Conservation (phyloP, 2,797 vertebrate species). For the Sphaeramia orbicularis region DNA sequence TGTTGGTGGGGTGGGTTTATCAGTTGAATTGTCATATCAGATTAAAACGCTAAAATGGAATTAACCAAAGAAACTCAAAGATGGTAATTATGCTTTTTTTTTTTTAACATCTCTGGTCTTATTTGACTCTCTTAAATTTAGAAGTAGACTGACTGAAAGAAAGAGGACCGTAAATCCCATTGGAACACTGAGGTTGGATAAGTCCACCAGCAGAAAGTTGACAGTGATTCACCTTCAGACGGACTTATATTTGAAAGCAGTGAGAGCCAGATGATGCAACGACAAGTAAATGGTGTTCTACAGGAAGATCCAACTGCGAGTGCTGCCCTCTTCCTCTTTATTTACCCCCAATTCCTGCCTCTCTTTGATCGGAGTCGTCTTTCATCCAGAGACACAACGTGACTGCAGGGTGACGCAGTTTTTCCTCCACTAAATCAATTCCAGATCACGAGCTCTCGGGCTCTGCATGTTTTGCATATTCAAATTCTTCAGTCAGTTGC, state of each 20-base stretch:
- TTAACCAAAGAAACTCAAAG: no score
- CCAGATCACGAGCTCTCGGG: slow-evolving; percentile 46
- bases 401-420: slow-evolving; percentile 47
- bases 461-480: slow-evolving; percentile 67
- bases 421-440: slow-evolving; percentile 56
- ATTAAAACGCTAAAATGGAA: no score
- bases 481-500: slow-evolving; percentile 65
- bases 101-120: no score
- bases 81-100: no score
- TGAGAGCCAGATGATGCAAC: slow-evolving; percentile 76
- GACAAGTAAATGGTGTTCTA: slow-evolving; percentile 68
- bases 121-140: no score
- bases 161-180: no score
- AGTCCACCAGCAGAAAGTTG: slow-evolving; percentile 12
- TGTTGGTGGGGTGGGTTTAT: no score
- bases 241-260: slow-evolving; percentile 39
- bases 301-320: slow-evolving; percentile 58
- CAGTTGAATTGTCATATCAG: no score
- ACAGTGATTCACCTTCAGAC: slow-evolving; percentile 30
- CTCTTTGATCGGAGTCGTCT: slow-evolving; percentile 61
- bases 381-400: slow-evolving; percentile 56
- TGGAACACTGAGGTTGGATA: slow-evolving; percentile 10
- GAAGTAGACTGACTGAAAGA: no score
- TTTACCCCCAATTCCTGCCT: slow-evolving; percentile 17
- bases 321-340: slow-evolving; percentile 32